Conservation (phyloP, 2,797 vertebrate species). For the Orientallactaga sibirica region DNA sequence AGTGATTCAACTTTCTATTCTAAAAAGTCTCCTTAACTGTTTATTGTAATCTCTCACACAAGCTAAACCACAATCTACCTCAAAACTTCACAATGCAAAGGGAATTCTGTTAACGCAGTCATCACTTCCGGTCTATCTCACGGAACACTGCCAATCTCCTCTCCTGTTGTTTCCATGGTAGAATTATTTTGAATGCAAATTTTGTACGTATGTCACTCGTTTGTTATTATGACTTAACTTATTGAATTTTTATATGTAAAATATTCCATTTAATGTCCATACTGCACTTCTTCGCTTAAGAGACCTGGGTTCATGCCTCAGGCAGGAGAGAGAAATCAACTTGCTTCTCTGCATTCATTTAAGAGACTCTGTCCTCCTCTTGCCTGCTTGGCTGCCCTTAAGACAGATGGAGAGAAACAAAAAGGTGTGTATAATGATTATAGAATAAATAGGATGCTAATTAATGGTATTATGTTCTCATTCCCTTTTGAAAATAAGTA, state of each 20-base stretch:
- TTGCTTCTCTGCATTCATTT: not conserved
- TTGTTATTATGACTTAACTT: not conserved
- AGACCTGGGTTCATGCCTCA: not conserved
- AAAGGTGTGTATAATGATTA: not conserved
- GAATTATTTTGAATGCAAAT: not conserved
- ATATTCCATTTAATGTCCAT: not conserved
- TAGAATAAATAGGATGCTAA: conserved; percentile 44
- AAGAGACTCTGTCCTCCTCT: not conserved
- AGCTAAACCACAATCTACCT: not conserved
- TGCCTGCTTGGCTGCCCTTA: not conserved
- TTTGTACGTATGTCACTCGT: not conserved
- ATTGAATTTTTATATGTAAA: not conserved
- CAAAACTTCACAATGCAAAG: not conserved
- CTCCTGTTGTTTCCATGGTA: not conserved
- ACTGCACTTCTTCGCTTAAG: not conserved
- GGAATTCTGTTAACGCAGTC: not conserved
- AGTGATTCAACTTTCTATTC: not conserved
- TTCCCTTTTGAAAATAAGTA: conserved; percentile 47
- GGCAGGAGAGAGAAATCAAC: not conserved
- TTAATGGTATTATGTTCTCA: conserved; percentile 31
- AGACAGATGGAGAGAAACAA: conserved; percentile 18
- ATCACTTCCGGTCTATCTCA: not conserved
- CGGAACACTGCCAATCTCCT: not conserved
- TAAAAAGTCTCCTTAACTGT: not conserved
- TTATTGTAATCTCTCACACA: not conserved